A percentile compares a stretch with the other conserved stretches of the same genome.
Conservation (phyloP, 2,888 invertebrate genomes). For the Oligia latruncula region DNA sequence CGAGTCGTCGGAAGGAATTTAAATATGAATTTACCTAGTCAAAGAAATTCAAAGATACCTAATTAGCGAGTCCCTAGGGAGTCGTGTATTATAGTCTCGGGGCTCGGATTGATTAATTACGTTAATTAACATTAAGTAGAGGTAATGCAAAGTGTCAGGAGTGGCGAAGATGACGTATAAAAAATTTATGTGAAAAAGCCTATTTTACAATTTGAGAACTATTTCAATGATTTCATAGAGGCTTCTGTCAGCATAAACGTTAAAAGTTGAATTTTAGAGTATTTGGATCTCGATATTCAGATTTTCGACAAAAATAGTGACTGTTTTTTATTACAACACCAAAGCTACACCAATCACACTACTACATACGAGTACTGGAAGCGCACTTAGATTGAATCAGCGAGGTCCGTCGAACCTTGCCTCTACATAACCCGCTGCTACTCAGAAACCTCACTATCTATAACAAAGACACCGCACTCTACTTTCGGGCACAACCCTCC, state of each 20-base stretch:
- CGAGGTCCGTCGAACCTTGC: neutral
- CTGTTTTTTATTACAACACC: neutral
- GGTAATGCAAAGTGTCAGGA: constrained; percentile 12
- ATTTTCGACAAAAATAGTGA: too few species aligned
- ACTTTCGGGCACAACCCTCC: constrained; percentile 24
- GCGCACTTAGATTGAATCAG: neutral
- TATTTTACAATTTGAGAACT: neutral
- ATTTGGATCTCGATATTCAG: neutral
- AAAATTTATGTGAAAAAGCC: neutral
- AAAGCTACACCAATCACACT: neutral
- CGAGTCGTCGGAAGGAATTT: constrained; percentile 21
- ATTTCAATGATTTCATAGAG: neutral
- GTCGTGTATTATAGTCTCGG: constrained; percentile 21
- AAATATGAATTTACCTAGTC: constrained; percentile 41
- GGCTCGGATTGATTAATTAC: constrained; percentile 51
- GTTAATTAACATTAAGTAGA: constrained; percentile 42
- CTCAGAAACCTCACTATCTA: constrained; percentile 27
- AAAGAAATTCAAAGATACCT: constrained; percentile 47
- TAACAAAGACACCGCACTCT: constrained; percentile 21
- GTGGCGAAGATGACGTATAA: neutral
- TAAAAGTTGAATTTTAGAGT: neutral
- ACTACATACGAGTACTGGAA: neutral
- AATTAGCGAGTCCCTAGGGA: constrained; percentile 24
- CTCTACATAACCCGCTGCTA: neutral
- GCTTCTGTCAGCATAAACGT: neutral